Percentiles rank a stretch among this genome's conserved stretches.
phyloP scores from a whole-genome alignment of 2,888 invertebrate genomes.

The Nebria brevicollis region DNA sequence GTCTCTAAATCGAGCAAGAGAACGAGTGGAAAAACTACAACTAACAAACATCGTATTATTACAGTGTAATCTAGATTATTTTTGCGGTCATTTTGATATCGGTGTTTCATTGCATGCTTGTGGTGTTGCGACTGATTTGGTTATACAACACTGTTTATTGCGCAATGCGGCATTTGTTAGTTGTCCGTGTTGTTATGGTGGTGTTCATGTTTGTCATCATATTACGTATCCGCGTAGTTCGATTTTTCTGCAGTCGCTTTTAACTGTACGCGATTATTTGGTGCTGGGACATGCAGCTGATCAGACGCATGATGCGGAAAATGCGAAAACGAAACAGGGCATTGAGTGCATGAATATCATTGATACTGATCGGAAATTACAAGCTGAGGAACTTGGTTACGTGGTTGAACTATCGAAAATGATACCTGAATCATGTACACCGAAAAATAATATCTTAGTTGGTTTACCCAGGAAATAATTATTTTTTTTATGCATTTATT shows the following conservation, averaged over 20 bases:
- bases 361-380: conserved; percentile 83
- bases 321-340: conserved; percentile 78
- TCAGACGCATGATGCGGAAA: conserved; percentile 83
- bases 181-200: conserved; percentile 96
- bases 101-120: conserved; percentile 94
- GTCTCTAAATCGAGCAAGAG: conserved; percentile 79
- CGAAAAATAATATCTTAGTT: conserved; percentile 89
- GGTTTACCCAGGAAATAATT: conserved; percentile 65
- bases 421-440: conserved; percentile 84
- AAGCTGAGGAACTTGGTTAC: conserved; percentile 82
- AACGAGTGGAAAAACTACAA: conserved; percentile 71
- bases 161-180: conserved; percentile 84
- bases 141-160: conserved; percentile 83
- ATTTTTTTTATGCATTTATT: conserved; percentile 31
- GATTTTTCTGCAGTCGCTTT: conserved; percentile 64
- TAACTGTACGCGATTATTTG: conserved; percentile 72
- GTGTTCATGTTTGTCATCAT: conserved; percentile 82
- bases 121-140: conserved; percentile 93
- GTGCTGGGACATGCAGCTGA: conserved; percentile 91
- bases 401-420: conserved; percentile 79
- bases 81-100: conserved; percentile 81
- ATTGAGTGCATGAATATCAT: conserved; percentile 88
- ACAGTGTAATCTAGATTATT: conserved; percentile 93
- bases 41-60: conserved; percentile 81
- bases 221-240: conserved; percentile 84